Evolutionary conservation across 2,888 invertebrate species (phyloP).

Genomic region (Rhingia campestris): DNA sequence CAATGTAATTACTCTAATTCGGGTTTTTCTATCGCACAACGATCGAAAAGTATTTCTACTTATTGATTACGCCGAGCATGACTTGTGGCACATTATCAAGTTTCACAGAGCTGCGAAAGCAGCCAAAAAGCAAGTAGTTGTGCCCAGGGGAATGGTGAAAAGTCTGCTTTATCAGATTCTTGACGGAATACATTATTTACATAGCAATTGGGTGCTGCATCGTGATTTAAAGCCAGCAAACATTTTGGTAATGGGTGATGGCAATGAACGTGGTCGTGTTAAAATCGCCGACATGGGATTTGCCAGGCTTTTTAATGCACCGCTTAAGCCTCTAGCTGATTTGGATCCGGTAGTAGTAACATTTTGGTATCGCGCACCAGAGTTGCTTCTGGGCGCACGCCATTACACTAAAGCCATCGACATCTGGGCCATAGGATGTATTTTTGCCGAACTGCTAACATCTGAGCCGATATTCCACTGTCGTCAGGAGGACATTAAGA

Average conservation of each 20-base stretch:
- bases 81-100: slow-evolving; percentile 99
- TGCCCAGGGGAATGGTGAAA: slow-evolving; percentile 98
- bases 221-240: slow-evolving; percentile 99
- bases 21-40: slow-evolving; percentile 97
- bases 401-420: slow-evolving; percentile 99
- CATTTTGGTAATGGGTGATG: slow-evolving; percentile 99
- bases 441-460: slow-evolving; percentile 98
- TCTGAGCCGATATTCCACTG: slow-evolving; percentile 99
- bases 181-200: slow-evolving; percentile 99
- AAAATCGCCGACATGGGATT: slow-evolving; percentile 99
- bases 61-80: slow-evolving; percentile 99
- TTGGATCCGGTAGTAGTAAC: slow-evolving; percentile 99
- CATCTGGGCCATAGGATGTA: slow-evolving; percentile 99
- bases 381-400: slow-evolving; percentile 94
- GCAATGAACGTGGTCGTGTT: slow-evolving; percentile 96
- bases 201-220: slow-evolving; percentile 99
- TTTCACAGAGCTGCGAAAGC: slow-evolving; percentile 99
- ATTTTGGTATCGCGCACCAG: slow-evolving; percentile 99
- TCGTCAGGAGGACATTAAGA: slow-evolving; percentile 99
- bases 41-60: slow-evolving; percentile 98
- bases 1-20: slow-evolving; percentile 97
- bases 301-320: slow-evolving; percentile 98
- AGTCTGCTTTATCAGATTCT: slow-evolving; percentile 98
- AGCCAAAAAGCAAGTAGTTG: slow-evolving; percentile 97
- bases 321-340: slow-evolving; percentile 98